Evolutionary conservation across 2,113 vertebrate genomes (phyloP), one percentile per base, ranked within the genome.

Genomic region (Cebus imitator): DNA sequence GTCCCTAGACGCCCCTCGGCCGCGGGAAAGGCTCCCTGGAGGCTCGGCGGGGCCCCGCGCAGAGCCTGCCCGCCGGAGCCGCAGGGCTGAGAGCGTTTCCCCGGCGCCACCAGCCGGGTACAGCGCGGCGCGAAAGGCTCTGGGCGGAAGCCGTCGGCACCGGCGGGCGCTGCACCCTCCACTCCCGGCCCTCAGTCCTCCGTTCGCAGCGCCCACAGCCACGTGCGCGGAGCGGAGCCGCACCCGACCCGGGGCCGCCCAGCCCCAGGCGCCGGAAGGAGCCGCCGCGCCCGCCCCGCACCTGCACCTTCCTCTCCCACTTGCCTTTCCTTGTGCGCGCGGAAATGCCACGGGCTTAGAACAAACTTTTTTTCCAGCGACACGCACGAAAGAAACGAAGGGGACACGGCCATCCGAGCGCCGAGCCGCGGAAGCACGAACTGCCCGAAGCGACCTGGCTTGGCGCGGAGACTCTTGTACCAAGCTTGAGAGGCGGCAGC

Each of bases 291-390:
- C 23, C 21, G 73, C 58, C 87, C 73, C 8, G 82, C 97, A 97
- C 97, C 97, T 97, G 98, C 96, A 72, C 61, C 79, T 40, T 40
- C 68, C 73, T 55, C 64, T 40, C 35, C 43, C 6, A 8, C 85
- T 95, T 68, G 94, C 91, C 82, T 95, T 40, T 32, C 32, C 32
- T 1, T 66, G 20, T 11, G 83, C 21, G 58, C 21, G 43, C 76
- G 70, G 86, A 87, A 73, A 64, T 21, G 61, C 52, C 61, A 40
- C 50, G 8, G 84, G 23, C 81, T 83, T 32, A 43, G n/a, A 55
- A 50, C 85, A 45, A 30, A 45, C 8, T 17, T 25, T 30, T 76
- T 14, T 27, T 48, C 32, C 58, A 25, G 80, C 68, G 52, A 37
- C 57, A 1, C 4, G 35, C 72, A 61, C 3, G 37, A 48, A 48